Percentiles rank a stretch among this genome's conserved stretches.
Conservation (phyloP, 2,888 invertebrate species). For the Calliphora vomitoria region DNA sequence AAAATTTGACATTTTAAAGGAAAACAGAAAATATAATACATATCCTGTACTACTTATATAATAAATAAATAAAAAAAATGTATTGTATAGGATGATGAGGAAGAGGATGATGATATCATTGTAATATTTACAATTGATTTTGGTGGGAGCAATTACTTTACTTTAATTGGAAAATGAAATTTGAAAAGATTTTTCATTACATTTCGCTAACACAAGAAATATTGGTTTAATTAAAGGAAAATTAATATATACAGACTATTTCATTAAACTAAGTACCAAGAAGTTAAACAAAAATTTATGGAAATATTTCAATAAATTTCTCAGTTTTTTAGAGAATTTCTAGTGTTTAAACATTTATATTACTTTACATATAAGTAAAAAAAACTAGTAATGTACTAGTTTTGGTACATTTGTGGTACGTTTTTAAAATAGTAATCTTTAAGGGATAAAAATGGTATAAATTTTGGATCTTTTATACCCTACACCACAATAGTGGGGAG, state of each 20-base stretch:
- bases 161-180: conserved; percentile 28
- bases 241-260: not conserved
- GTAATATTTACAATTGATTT: conserved; percentile 8
- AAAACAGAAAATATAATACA: conserved; percentile 29
- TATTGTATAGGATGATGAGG: not conserved
- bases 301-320: too few relatives aligned
- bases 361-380: too few relatives aligned
- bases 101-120: conserved; percentile 20
- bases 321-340: too few relatives aligned
- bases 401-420: too few relatives aligned
- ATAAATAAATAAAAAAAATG: conserved; percentile 22
- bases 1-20: conserved; percentile 71
- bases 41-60: not conserved
- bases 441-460: too few relatives aligned
- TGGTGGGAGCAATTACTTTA: conserved; percentile 36
- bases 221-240: not conserved
- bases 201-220: not conserved
- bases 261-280: too few relatives aligned
- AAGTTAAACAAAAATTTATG: too few relatives aligned
- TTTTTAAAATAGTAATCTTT: too few relatives aligned
- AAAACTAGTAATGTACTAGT: too few relatives aligned
- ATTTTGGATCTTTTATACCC: too few relatives aligned
- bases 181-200: not conserved
- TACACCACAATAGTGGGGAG: too few relatives aligned
- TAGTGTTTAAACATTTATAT: too few relatives aligned